phyloP scores from a whole-genome alignment of 1,140 invertebrate genomes.

The Achroia grisella region DNA sequence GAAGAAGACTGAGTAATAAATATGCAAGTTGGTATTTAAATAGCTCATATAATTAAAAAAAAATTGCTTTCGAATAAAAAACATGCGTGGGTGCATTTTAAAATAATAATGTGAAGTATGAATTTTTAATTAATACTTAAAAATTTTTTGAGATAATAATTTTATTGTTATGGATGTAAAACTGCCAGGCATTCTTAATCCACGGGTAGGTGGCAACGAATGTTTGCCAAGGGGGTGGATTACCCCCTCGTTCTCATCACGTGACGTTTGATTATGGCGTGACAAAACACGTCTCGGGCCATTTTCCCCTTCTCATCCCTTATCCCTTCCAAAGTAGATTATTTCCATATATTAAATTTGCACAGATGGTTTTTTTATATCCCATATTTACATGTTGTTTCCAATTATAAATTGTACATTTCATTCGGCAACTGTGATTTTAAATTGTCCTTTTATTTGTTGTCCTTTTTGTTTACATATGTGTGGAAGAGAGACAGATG shows the following conservation, averaged over 20 bases:
- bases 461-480: no score
- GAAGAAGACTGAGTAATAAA: no score
- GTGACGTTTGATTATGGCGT: constrained; percentile 41
- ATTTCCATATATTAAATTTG: constrained; percentile 14
- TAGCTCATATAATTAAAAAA: no score
- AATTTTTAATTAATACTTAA: background rate
- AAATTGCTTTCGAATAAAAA: no score
- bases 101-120: background rate
- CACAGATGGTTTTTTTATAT: constrained; percentile 9
- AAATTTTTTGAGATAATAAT: background rate
- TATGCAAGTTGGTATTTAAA: no score
- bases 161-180: background rate
- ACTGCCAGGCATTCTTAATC: constrained; percentile 21
- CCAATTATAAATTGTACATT: constrained; percentile 1
- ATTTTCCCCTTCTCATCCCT: constrained; percentile 7
- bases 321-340: constrained; percentile 8
- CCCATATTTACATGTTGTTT: constrained; percentile 1
- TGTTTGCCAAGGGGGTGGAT: constrained; percentile 13
- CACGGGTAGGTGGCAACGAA: constrained; percentile 16
- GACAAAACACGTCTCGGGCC: constrained; percentile 31
- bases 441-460: no score
- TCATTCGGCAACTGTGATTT: no score
- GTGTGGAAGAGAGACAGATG: no score
- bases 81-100: no score
- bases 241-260: constrained; percentile 13